Evolutionary conservation across 2,113 vertebrate genomes (phyloP).

Genomic region (Crypturellus undulatus): DNA sequence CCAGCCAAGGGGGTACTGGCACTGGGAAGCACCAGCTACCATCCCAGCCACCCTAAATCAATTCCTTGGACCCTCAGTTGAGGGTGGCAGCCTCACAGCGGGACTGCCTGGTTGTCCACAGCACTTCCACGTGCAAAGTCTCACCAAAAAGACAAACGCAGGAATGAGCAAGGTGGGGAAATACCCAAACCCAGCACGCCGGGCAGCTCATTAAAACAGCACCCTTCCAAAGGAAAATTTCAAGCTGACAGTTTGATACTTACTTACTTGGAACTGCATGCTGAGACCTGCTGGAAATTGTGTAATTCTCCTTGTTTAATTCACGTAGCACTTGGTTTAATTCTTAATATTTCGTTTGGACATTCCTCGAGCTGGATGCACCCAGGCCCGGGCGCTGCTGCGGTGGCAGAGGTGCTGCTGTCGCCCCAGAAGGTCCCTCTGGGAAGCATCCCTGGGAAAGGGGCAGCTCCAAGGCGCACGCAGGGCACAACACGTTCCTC

Average conservation of each 20-base stretch:
- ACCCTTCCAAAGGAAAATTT: not conserved
- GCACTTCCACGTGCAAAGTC: not conserved
- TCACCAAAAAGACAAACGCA: not conserved
- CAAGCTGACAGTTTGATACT: not conserved
- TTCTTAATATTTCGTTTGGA: not conserved
- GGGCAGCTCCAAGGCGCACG: not conserved
- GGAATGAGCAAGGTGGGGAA: not conserved
- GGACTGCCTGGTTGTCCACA: not conserved
- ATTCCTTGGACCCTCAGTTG: rapidly evolving
- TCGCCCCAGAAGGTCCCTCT: not conserved
- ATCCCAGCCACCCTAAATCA: not conserved
- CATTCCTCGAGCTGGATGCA: not conserved
- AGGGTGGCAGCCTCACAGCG: rapidly evolving
- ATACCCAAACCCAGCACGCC: not conserved
- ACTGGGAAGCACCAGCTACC: not conserved
- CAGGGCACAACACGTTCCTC: not conserved
- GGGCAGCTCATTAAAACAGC: not conserved
- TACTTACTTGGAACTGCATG: not conserved
- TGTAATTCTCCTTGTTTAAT: not conserved
- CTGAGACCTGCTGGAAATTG: not conserved
- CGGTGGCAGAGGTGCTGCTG: rapidly evolving
- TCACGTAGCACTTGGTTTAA: not conserved
- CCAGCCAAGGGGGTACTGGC: not conserved
- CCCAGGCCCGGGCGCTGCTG: not conserved
- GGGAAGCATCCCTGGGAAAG: not conserved